Percentiles rank a stretch among this genome's conserved stretches.
Conservation (phyloP, 1,140 invertebrate species). For the Drosophila elegans region DNA sequence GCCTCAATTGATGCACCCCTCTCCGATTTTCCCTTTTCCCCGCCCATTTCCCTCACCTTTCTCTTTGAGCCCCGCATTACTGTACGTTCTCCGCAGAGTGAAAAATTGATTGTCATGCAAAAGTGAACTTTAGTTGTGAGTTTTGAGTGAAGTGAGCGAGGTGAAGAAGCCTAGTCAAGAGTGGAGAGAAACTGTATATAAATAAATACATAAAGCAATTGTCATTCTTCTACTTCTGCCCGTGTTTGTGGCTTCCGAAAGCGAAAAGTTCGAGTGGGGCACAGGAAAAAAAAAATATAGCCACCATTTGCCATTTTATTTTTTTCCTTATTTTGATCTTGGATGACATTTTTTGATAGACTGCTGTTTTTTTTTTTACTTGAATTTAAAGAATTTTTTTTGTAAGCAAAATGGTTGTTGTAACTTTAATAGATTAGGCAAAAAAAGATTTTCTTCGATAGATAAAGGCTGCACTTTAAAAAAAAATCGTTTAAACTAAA, state of each 20-base stretch:
- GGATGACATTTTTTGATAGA: too few species aligned
- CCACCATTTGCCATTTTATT: too few species aligned
- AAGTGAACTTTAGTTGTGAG: conserved; percentile 73
- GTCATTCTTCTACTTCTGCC: conserved; percentile 44
- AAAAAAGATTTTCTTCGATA: too few species aligned
- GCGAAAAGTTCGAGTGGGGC: conserved; percentile 27
- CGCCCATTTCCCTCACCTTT: conserved; percentile 17
- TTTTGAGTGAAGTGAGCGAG: conserved; percentile 56
- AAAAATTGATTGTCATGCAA: conserved; percentile 80
- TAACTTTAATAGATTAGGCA: too few species aligned
- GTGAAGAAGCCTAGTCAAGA: conserved; percentile 65
- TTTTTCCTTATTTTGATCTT: too few species aligned
- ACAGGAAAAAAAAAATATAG: conserved; percentile 11
- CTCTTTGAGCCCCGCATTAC: neutral
- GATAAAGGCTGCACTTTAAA: too few species aligned
- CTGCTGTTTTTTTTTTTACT: too few species aligned
- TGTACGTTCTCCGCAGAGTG: conserved; percentile 26
- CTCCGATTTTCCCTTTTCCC: conserved; percentile 7
- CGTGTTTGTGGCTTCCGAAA: conserved; percentile 29
- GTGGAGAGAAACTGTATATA: conserved; percentile 52
- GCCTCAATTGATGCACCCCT: conserved; percentile 72
- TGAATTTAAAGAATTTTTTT: too few species aligned
- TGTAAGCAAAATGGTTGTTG: too few species aligned
- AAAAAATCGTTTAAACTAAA: too few species aligned
- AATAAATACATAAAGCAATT: conserved; percentile 60